Base-by-base conservation (phyloP, 53 echinoderm and acorn worm species). In the Crossaster papposus region DNA sequence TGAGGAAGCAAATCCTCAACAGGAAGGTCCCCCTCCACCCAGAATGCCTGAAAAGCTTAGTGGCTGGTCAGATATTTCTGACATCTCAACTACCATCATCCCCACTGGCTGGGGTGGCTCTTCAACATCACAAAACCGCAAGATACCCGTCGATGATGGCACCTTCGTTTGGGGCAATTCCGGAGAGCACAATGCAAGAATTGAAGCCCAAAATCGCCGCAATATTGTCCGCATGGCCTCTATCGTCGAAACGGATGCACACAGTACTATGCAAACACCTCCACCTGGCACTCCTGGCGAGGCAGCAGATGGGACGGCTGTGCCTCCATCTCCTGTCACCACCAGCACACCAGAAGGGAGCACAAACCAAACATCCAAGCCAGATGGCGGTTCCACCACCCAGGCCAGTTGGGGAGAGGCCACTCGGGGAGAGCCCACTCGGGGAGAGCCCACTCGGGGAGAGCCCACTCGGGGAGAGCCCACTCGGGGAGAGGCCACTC, bases 231-330 rank as follows among this genome's bases (percentile, higher is more conserved):
- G 94, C 75, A 50, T 93, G 83, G 89, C 89, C 85, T 83, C 92
- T 72, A 80, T 86, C 79, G 81, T 89, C 65, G 89, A 89, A 81
- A 91, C 90, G 81, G 93, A 92, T 54, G 78, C 91, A 34, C 93
- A 90, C 94, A 99, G 99, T 99, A 99, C 99, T 99, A 99, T 99
- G 99, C 99, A 99, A 99, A 90, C 94, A 75, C 94, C 92, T 54
- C 95, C 96, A 81, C 92, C 95, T 44, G 90, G 93, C 14, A 77
- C 93, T 30, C 90, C 89, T 9, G 90, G 90, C 91, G 87, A 87
- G 31, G 87, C 92, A 88, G 95, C 88, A 65, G 96, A 95, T 55
- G 90, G 91, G 81, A 65, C 93, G 51, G 73, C 92, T 79, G 92
- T 90, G 79, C 91, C 89, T 37, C 91, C 89, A 51, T 82, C 89